Evolutionary conservation across 1,140 invertebrate species (phyloP).

Genomic region (Drosophila melanogaster): Release_6_plus_ISO1_MT NT_033779.5:794001-794500

Average conservation of each 20-base stretch:
- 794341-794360: constrained; percentile 27
- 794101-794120: constrained; percentile 4
- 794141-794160: constrained; percentile 58
- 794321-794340: not conserved
- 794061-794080: not conserved
- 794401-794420: constrained; percentile 5
- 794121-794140: constrained; percentile 35
- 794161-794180: constrained; percentile 77
- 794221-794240: constrained; percentile 53
- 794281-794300: constrained; percentile 44
- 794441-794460: constrained; percentile 15
- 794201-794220: constrained; percentile 47
- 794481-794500: constrained; percentile 43
- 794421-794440: constrained; percentile 50
- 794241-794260: constrained; percentile 56
- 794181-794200: constrained; percentile 25
- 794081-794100: not conserved
- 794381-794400: constrained; percentile 32
- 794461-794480: constrained; percentile 37
- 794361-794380: constrained; percentile 15
- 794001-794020: too few species aligned
- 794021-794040: too few species aligned
- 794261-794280: constrained; percentile 1
- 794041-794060: too few species aligned
- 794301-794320: constrained; percentile 10